Percentiles rank a stretch among this genome's conserved stretches.
Conservation (phyloP, 1,140 invertebrate species). For the Oscheius sp. region DNA sequence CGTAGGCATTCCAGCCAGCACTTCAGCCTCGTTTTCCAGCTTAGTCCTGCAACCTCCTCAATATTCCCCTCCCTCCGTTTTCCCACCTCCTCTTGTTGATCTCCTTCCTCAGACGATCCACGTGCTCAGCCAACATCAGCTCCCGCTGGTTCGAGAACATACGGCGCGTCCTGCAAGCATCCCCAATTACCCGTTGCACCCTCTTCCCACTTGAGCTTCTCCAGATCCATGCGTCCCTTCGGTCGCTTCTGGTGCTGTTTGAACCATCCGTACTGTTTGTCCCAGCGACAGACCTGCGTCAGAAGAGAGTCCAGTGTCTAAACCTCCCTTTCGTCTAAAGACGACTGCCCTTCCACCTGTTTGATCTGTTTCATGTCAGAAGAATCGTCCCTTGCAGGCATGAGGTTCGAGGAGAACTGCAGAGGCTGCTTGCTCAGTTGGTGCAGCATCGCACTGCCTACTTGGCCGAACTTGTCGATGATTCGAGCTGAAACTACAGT, state of each 20-base stretch:
- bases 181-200: neutral
- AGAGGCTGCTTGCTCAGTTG: neutral
- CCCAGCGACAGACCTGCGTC: constrained; percentile 32
- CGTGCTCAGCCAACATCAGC: constrained; percentile 19
- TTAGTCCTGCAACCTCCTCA: neutral
- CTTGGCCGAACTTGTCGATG: neutral
- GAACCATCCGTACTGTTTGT: constrained; percentile 29
- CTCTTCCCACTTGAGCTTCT: constrained; percentile 14
- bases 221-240: constrained; percentile 3
- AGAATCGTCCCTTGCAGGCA: constrained; percentile 2
- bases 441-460: neutral
- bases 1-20: constrained; percentile 9
- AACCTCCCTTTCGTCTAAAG: too few relatives aligned
- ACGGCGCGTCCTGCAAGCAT: constrained; percentile 6
- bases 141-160: constrained; percentile 2
- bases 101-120: constrained; percentile 29
- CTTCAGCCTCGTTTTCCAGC: constrained; percentile 28
- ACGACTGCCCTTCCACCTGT: neutral
- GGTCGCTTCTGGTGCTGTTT: constrained; percentile 19
- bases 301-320: constrained; percentile 19
- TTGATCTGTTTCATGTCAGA: constrained; percentile 18
- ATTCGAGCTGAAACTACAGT: neutral
- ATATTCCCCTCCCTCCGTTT: neutral
- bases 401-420: constrained; percentile 12
- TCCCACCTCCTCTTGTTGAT: constrained; percentile 32